These are phyloP conservation scores for Dipodomys merriami DNA, from an alignment of 2,113 vertebrate species.

Conservation along the genomic window DNA sequence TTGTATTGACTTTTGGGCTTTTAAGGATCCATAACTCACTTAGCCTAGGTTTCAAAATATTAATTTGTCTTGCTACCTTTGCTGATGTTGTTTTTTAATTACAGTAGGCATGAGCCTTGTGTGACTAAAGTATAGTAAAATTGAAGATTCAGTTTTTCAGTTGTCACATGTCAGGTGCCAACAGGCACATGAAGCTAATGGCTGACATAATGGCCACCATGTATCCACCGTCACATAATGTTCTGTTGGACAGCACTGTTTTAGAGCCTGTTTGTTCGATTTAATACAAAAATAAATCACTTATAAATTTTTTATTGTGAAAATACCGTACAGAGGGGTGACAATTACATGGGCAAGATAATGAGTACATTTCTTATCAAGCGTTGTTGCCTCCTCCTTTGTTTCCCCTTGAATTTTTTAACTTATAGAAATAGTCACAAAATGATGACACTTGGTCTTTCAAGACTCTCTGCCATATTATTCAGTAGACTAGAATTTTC, in stretches of 20 bases:
- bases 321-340: too few species aligned
- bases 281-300: conserved; percentile 19
- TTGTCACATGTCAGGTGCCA: background rate
- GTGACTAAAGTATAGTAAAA: conserved; percentile 26
- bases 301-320: background rate
- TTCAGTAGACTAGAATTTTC: conserved; percentile 8
- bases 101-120: background rate
- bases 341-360: too few species aligned
- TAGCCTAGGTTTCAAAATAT: background rate
- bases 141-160: background rate
- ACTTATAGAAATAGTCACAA: conserved; percentile 34
- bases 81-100: background rate
- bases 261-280: background rate
- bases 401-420: background rate
- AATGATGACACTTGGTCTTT: background rate
- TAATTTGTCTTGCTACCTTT: background rate
- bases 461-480: conserved; percentile 20
- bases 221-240: background rate
- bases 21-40: background rate
- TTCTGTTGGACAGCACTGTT: background rate
- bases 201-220: too few species aligned
- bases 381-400: too few species aligned
- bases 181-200: background rate
- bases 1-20: background rate
- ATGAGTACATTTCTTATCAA: too few species aligned